These are phyloP conservation scores for Miniopterus natalensis DNA, from an alignment of 2,113 vertebrate genomes.

Conservation along the genomic window DNA sequence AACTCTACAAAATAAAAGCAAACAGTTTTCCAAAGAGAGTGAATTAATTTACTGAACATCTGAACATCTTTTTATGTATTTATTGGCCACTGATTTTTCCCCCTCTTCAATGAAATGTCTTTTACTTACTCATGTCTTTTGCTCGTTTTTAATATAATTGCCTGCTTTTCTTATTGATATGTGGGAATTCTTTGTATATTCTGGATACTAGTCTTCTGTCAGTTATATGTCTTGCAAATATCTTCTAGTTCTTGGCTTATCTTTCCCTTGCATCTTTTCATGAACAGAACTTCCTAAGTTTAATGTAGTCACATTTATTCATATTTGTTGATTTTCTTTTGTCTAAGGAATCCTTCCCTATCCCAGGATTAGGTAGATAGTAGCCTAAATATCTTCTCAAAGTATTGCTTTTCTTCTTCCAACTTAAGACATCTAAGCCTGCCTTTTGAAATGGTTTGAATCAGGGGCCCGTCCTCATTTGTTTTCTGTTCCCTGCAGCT, in stretches of 20 bases:
- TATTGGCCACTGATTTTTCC: not conserved
- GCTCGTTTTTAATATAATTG: not conserved
- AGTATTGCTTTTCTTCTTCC: not conserved
- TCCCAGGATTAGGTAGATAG: not conserved
- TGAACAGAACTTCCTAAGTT: not conserved
- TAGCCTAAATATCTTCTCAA: not conserved
- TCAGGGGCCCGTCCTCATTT: not conserved
- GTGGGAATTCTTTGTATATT: not conserved
- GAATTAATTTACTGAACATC: not conserved
- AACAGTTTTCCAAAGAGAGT: not conserved
- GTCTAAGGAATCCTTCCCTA: not conserved
- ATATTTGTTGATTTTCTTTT: slow-evolving; percentile 21
- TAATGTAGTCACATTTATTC: not conserved
- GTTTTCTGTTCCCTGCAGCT: not conserved
- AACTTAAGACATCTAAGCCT: not conserved
- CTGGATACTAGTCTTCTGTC: not conserved
- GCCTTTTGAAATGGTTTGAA: not conserved
- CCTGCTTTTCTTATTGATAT: not conserved
- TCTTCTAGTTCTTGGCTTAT: not conserved
- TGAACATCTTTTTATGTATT: not conserved
- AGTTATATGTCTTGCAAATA: not conserved
- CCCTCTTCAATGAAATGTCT: not conserved
- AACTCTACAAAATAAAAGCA: not conserved
- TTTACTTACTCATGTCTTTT: not conserved
- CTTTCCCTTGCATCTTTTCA: not conserved